Conservation (phyloP, 2,888 invertebrate genomes). For the Tetropium fuscum region DNA sequence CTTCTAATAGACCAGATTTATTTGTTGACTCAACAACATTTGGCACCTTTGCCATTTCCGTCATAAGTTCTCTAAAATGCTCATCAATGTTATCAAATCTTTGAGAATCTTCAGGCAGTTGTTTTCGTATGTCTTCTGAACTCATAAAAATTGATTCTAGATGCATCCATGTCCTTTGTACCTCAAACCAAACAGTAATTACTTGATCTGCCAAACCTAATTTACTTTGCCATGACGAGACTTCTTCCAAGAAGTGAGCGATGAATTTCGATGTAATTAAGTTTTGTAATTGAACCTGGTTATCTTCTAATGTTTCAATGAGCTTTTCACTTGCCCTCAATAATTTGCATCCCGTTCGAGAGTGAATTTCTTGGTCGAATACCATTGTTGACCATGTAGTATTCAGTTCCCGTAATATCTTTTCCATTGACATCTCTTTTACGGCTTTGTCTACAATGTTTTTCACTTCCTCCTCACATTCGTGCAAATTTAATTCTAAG, state of each 20-base stretch:
- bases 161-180: constrained; percentile 97
- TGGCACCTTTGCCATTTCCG: constrained; percentile 82
- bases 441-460: constrained; percentile 98
- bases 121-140: constrained; percentile 95
- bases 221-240: constrained; percentile 94
- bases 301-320: constrained; percentile 97
- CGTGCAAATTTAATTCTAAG: constrained; percentile 91
- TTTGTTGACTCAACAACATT: constrained; percentile 85
- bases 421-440: constrained; percentile 99
- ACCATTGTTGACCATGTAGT: constrained; percentile 94
- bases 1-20: constrained; percentile 73
- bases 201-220: constrained; percentile 94
- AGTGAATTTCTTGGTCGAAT: constrained; percentile 90
- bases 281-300: constrained; percentile 97
- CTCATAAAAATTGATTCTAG: constrained; percentile 98
- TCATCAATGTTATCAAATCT: constrained; percentile 92
- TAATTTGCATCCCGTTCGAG: constrained; percentile 87
- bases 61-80: constrained; percentile 87
- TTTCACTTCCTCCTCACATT: constrained; percentile 97
- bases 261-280: constrained; percentile 97
- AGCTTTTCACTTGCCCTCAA: constrained; percentile 94
- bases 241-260: constrained; percentile 94
- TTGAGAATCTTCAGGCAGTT: constrained; percentile 92
- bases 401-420: constrained; percentile 89
- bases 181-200: constrained; percentile 93